phyloP scores from a whole-genome alignment of 2,797 vertebrate species.

The Alosa sapidissima region DNA sequence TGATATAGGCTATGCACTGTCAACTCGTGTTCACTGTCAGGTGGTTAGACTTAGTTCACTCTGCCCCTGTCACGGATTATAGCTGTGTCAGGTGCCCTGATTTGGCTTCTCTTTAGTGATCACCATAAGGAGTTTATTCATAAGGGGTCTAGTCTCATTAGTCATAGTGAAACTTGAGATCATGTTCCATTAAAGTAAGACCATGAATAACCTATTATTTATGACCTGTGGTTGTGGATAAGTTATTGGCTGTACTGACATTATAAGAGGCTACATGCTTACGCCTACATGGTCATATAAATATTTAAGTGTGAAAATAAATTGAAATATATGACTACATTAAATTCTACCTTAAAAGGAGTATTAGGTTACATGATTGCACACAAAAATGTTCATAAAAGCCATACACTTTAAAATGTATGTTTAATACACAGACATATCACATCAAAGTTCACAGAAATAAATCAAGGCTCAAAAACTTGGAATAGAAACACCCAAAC shows the following conservation, averaged over 20 bases:
- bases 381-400: not conserved
- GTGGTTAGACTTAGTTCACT: constrained; percentile 41
- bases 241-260: not conserved
- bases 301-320: not conserved
- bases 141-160: not conserved
- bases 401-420: constrained; percentile 17
- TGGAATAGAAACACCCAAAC: constrained; percentile 18
- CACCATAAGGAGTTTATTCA: not conserved
- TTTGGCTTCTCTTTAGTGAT: not conserved
- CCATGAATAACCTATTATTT: not conserved
- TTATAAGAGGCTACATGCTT: too few species aligned
- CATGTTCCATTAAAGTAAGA: not conserved
- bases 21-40: constrained; percentile 39
- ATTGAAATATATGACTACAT: not conserved
- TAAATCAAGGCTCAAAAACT: constrained; percentile 17
- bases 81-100: not conserved
- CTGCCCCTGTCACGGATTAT: not conserved
- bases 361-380: not conserved
- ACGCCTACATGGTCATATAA: not conserved
- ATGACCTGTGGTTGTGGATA: not conserved
- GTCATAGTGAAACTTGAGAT: not conserved
- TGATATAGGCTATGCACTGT: not conserved
- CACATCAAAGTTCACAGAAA: constrained; percentile 40
- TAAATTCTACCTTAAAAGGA: not conserved
- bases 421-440: constrained; percentile 29